Evolutionary conservation across 2,888 invertebrate genomes (phyloP), one percentile per base, ranked within the genome.

Genomic region (Stenoptilia bipunctidactyla): DNA sequence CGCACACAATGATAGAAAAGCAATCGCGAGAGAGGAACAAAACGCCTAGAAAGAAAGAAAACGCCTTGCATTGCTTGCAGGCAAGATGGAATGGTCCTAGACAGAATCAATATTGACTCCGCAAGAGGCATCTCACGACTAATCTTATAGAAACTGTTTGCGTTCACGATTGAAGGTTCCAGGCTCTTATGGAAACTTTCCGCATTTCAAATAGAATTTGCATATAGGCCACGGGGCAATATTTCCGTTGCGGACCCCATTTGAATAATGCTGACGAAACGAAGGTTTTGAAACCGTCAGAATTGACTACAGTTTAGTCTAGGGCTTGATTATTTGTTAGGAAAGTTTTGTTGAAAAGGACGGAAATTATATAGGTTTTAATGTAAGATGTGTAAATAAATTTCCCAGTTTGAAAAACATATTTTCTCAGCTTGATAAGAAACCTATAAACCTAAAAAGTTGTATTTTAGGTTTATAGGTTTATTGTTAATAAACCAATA

Each of bases 121-220:
- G 55, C 59, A 53, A 61, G 64, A 61, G 69, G 70, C 71, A 71
- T 71, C 71, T 66, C 59, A 59, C 70, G 67, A 70, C 73, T 77
- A 77, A 77, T 76, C 77, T 76, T 74, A 75, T 77, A 72, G 74
- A 76, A 73, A 75, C 70, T 77, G 73, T 77, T 77, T 77, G 70
- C 74, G 47, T 68, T 66, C 61, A 52, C 67, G 73, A 74, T 74
- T 71, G 73, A 74, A 70, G 73, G 69, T 64, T 69, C 67, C 50
- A 59, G 60, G 64, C 62, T 69, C 69, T 65, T 62, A 60, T 53
- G 63, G 66, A 66, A 76, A 77, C 64, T 76, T 79, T 68, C 56
- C 68, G 65, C 66, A 65, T 72, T 69, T 69, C 73, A 71, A 75
- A 76, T 65, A 66, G 60, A 66, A 77, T 79, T 75, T 76, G 68